Evolutionary conservation across 2,113 vertebrate genomes (phyloP).

Genomic region (Noturus placidus): DNA sequence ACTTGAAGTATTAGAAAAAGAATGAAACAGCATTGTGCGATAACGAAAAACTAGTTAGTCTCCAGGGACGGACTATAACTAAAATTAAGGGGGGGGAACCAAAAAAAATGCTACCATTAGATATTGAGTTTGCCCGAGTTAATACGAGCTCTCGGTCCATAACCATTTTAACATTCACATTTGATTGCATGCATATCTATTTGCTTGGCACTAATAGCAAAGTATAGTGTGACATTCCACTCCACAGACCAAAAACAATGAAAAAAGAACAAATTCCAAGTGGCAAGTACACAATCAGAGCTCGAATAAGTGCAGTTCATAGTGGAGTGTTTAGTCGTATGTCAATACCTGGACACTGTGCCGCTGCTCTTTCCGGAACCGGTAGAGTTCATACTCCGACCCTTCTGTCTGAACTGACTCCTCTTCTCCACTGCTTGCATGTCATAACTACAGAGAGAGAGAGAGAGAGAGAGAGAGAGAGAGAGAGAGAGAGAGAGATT

Average conservation of each 20-base stretch:
- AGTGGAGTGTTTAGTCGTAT: neutral
- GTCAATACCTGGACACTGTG: conserved; percentile 88
- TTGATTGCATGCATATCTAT: neutral
- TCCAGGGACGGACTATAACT: neutral
- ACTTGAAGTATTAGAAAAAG: neutral
- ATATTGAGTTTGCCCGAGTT: neutral
- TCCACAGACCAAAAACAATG: neutral
- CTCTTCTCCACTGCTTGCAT: conserved; percentile 84
- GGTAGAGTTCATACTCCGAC: conserved; percentile 94
- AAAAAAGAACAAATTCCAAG: neutral
- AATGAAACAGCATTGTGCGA: neutral
- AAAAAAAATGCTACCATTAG: neutral
- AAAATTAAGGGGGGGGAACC: neutral
- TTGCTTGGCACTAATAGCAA: neutral
- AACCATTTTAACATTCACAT: neutral
- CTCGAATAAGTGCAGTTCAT: neutral
- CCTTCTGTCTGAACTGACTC: conserved; percentile 86
- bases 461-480: neutral
- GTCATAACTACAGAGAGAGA: conserved; percentile 70
- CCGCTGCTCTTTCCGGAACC: conserved; percentile 94
- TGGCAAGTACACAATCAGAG: neutral
- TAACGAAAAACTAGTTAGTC: neutral
- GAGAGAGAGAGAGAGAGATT: neutral
- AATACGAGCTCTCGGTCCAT: neutral
- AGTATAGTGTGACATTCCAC: neutral